Percentiles rank a stretch among this genome's conserved stretches.
These are phyloP conservation scores for Spinus pinus DNA, from an alignment of 2,797 vertebrate genomes.

Conservation along the genomic window DNA sequence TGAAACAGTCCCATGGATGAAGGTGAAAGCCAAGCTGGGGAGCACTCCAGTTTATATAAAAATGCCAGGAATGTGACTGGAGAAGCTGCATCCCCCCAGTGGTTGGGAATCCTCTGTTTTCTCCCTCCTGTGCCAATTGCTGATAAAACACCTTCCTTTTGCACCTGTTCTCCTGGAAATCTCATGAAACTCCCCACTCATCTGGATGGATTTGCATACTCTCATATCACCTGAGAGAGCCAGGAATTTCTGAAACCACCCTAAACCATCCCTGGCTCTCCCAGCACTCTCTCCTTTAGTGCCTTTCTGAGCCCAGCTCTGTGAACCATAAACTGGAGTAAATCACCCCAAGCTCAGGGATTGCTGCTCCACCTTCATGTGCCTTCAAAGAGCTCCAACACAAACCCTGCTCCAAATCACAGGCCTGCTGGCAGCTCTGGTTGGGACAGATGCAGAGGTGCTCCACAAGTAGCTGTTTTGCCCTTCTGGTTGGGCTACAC, in stretches of 20 bases:
- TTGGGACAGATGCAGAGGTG: conserved; percentile 4
- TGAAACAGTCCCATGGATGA: background rate
- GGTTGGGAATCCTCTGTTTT: background rate
- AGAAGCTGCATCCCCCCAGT: background rate
- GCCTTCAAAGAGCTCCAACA: background rate
- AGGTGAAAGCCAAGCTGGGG: background rate
- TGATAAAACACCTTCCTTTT: background rate
- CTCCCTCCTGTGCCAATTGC: background rate
- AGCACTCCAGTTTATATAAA: background rate
- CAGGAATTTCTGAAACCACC: background rate
- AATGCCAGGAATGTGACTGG: background rate
- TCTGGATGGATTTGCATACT: background rate
- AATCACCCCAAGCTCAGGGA: background rate
- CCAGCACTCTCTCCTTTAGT: background rate
- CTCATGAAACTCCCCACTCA: background rate
- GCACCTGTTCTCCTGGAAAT: background rate
- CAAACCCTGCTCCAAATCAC: background rate
- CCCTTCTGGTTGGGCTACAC: conserved; percentile 14
- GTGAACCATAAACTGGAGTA: background rate
- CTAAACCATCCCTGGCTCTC: background rate
- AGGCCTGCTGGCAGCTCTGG: background rate
- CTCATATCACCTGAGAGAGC: background rate
- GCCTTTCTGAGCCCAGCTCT: background rate
- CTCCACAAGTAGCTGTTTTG: conserved; percentile 40
- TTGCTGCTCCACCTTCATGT: background rate